phyloP scores from a whole-genome alignment of 2,797 vertebrate species.

The Cryptoprocta ferox region DNA sequence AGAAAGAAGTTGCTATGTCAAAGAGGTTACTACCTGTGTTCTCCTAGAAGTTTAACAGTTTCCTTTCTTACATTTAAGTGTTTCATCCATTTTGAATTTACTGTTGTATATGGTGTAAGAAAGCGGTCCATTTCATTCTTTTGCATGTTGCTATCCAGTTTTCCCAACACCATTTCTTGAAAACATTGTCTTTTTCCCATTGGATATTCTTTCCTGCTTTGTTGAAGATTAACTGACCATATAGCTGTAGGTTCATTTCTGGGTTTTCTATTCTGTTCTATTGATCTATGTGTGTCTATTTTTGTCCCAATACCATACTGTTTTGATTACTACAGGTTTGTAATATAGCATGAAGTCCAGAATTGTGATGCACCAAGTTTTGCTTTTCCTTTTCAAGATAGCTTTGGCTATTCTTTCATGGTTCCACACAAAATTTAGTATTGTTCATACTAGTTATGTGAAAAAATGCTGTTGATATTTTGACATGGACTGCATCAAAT shows the following conservation, averaged over 20 bases:
- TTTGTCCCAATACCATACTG: neutral
- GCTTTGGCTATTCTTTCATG: neutral
- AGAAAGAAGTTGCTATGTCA: neutral
- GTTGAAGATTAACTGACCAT: neutral
- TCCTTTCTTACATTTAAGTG: neutral
- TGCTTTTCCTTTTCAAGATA: neutral
- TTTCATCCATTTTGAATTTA: neutral
- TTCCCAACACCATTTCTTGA: neutral
- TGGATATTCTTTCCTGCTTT: neutral
- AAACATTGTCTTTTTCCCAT: neutral
- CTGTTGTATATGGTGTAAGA: neutral
- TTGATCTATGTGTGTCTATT: neutral
- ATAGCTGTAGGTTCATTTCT: neutral
- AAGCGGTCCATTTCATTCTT: neutral
- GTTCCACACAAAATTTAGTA: neutral
- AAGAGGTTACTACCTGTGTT: neutral
- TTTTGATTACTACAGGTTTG: neutral
- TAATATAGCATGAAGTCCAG: neutral
- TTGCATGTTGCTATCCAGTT: neutral
- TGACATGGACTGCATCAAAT: no score
- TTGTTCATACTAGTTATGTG: neutral
- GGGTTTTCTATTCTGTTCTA: neutral
- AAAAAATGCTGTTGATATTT: no score
- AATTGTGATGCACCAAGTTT: neutral
- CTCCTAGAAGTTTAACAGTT: neutral